These are phyloP conservation scores for Protomyctophum bolini DNA, from an alignment of 2,113 vertebrate species.

Conservation along the genomic window DNA sequence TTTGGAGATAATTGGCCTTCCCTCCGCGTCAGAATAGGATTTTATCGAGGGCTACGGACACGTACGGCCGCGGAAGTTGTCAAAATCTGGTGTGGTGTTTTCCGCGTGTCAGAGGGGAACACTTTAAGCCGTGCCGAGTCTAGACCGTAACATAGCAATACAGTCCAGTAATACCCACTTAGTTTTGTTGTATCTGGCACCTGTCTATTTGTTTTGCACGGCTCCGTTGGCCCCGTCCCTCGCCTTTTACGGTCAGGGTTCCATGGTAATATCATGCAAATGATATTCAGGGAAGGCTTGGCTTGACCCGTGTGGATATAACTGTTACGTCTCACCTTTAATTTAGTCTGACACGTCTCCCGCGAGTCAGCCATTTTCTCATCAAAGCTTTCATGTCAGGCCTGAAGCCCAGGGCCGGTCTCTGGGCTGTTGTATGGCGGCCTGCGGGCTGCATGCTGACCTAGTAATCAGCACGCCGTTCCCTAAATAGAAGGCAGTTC, in stretches of 20 bases:
- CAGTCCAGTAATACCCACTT: conserved; percentile 6
- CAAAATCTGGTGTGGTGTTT: conserved; percentile 29
- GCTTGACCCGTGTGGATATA: conserved; percentile 29
- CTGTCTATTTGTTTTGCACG: conserved; percentile 40
- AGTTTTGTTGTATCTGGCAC: conserved; percentile 49
- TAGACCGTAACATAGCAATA: conserved; percentile 14
- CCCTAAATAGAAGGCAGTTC: conserved; percentile 44
- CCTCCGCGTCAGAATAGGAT: background rate
- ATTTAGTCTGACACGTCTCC: conserved; percentile 45
- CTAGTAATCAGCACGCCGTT: conserved; percentile 47
- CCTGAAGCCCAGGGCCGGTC: background rate
- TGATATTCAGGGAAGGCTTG: conserved; percentile 37
- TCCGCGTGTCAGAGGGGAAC: conserved; percentile 5
- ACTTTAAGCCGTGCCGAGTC: background rate
- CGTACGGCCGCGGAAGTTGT: background rate
- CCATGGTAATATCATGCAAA: conserved; percentile 60
- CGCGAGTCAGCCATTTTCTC: conserved; percentile 29
- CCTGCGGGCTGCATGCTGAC: conserved; percentile 43
- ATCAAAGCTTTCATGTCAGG: conserved; percentile 34
- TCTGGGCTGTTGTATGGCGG: background rate
- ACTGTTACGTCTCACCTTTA: conserved; percentile 56
- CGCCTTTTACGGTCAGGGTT: conserved; percentile 19
- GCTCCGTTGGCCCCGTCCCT: conserved; percentile 14
- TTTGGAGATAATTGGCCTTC: conserved; percentile 5
- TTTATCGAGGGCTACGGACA: conserved; percentile 1